phyloP scores from a whole-genome alignment of 1,140 invertebrate genomes.

The Berghia stephanieae region DNA sequence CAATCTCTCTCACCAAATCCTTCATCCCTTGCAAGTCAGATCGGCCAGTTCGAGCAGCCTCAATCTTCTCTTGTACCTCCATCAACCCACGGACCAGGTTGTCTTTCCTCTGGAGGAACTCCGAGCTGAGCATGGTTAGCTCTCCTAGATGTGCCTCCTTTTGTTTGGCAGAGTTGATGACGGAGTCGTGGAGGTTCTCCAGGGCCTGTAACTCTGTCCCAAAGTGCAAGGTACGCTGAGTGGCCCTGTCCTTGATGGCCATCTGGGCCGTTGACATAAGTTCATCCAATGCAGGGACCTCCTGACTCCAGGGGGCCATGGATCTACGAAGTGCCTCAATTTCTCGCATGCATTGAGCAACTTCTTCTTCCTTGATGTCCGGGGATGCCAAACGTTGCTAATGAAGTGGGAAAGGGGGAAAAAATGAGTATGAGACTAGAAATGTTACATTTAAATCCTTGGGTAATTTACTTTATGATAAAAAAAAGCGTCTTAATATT shows the following conservation, averaged over 20 bases:
- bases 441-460: too few relatives aligned
- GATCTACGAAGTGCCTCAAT: conserved; percentile 50
- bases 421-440: too few relatives aligned
- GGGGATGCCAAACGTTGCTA: conserved; percentile 78
- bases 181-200: conserved; percentile 49
- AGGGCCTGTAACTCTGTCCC: conserved; percentile 55
- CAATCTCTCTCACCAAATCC: conserved; percentile 55
- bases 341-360: conserved; percentile 51
- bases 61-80: conserved; percentile 44
- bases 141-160: conserved; percentile 57
- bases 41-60: conserved; percentile 37
- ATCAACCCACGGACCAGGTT: conserved; percentile 44
- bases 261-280: conserved; percentile 55
- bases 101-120: conserved; percentile 51
- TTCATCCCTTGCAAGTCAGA: conserved; percentile 54
- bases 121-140: conserved; percentile 49
- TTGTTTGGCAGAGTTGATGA: conserved; percentile 44
- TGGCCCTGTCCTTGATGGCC: conserved; percentile 59
- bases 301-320: conserved; percentile 51
- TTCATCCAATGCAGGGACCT: conserved; percentile 53
- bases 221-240: conserved; percentile 58
- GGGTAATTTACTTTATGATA: too few relatives aligned
- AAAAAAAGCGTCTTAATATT: too few relatives aligned
- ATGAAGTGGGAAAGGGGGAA: too few relatives aligned
- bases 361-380: conserved; percentile 71